Percentiles rank a stretch among this genome's conserved stretches.
Conservation (phyloP, 2,797 vertebrate species). For the Morus bassanus region DNA sequence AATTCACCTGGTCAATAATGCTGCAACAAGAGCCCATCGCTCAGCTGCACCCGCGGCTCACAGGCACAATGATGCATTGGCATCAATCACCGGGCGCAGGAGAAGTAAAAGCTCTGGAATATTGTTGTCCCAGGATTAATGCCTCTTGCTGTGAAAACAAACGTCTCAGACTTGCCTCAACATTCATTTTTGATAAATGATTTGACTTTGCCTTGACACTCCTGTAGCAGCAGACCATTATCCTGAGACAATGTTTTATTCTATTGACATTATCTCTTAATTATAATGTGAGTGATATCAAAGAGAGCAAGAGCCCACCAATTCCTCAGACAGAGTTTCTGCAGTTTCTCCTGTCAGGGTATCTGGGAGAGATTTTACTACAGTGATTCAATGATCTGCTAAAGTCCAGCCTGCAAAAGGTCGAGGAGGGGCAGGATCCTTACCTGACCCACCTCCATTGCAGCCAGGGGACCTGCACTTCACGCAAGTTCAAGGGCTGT, state of each 20-base stretch:
- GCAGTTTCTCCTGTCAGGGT: not conserved
- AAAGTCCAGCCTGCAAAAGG: not conserved
- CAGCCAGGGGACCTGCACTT: not conserved
- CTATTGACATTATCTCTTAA: constrained; percentile 75
- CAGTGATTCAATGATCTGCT: not conserved
- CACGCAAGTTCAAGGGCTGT: not conserved
- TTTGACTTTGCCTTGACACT: constrained; percentile 69
- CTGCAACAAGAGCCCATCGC: not conserved
- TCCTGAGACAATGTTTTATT: constrained; percentile 64
- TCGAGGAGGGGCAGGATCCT: not conserved
- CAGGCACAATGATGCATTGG: not conserved
- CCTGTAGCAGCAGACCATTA: constrained; percentile 65
- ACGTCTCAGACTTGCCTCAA: constrained; percentile 30
- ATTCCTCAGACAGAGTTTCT: constrained; percentile 25
- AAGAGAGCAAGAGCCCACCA: constrained; percentile 20
- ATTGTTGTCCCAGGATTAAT: constrained; percentile 34
- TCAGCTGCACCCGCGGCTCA: not conserved
- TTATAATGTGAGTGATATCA: constrained; percentile 66
- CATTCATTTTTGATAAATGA: constrained; percentile 59
- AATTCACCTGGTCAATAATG: not conserved
- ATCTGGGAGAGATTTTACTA: not conserved
- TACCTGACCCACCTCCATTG: not conserved
- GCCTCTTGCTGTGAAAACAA: constrained; percentile 55
- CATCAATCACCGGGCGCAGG: constrained; percentile 8
- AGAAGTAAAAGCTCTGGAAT: not conserved